Conservation (phyloP, 2,113 vertebrate species). For the Uropsilus gracilis region DNA sequence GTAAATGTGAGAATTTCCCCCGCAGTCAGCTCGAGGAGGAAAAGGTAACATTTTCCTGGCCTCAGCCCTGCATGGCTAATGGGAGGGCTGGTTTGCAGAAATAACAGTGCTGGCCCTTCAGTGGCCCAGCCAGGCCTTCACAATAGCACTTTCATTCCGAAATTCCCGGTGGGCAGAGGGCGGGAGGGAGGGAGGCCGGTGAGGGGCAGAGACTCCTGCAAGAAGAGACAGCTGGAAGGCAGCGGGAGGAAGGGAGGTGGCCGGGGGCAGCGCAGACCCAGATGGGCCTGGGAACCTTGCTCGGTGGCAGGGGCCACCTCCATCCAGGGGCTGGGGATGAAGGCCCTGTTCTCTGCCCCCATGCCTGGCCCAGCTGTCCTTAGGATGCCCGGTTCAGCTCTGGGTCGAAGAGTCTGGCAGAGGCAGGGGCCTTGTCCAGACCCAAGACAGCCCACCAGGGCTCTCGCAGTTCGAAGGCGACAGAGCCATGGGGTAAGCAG, state of each 20-base stretch:
- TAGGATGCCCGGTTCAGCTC: neutral
- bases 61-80: conserved; percentile 85
- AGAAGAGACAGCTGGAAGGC: neutral
- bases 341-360: neutral
- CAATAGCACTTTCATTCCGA: conserved; percentile 83
- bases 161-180: conserved; percentile 43
- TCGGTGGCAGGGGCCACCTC: neutral
- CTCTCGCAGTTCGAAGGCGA: neutral
- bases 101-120: conserved; percentile 88
- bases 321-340: neutral
- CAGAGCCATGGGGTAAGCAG: neutral
- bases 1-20: conserved; percentile 91
- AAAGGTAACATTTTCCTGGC: conserved; percentile 93
- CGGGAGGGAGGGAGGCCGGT: conserved; percentile 26
- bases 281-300: neutral
- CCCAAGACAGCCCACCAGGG: neutral
- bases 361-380: neutral
- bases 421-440: neutral
- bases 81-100: conserved; percentile 87
- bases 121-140: conserved; percentile 76
- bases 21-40: conserved; percentile 88
- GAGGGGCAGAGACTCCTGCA: conserved; percentile 49
- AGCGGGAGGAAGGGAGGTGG: neutral
- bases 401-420: neutral
- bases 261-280: neutral